phyloP scores from a whole-genome alignment of 2,113 vertebrate species.

The Scomber scombrus region DNA sequence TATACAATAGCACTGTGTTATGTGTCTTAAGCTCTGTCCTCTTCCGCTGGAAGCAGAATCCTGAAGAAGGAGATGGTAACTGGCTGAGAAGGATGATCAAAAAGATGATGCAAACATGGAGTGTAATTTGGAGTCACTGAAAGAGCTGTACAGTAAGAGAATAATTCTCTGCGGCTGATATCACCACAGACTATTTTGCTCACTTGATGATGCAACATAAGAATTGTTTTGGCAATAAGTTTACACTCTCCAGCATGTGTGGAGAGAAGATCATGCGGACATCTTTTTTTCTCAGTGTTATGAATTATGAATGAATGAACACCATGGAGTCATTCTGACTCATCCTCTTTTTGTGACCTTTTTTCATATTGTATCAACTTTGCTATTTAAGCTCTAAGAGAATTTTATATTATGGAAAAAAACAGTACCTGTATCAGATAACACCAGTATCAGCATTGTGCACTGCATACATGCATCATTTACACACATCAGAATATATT shows the following conservation, averaged over 20 bases:
- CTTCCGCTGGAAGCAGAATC: slow-evolving; percentile 34
- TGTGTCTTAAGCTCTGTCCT: slow-evolving; percentile 26
- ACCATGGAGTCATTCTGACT: neutral
- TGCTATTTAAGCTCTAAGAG: neutral
- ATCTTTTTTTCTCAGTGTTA: neutral
- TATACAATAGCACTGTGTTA: slow-evolving; percentile 18
- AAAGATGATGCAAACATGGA: slow-evolving; percentile 68
- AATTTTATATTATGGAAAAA: too few species aligned
- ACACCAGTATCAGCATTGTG: too few species aligned
- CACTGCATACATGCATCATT: neutral
- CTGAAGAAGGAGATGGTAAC: slow-evolving; percentile 22
- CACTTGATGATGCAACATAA: slow-evolving; percentile 65
- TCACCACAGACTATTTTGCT: slow-evolving; percentile 48
- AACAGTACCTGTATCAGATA: too few species aligned
- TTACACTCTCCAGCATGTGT: slow-evolving; percentile 18
- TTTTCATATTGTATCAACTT: neutral
- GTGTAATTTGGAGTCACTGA: slow-evolving; percentile 43
- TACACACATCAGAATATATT: neutral
- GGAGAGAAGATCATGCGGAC: slow-evolving; percentile 11
- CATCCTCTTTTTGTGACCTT: neutral
- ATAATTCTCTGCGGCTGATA: slow-evolving; percentile 47
- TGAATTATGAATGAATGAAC: neutral
- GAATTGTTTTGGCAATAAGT: slow-evolving; percentile 62
- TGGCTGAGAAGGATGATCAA: slow-evolving; percentile 60
- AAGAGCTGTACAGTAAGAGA: slow-evolving; percentile 54